Evolutionary conservation across 2,797 vertebrate genomes (phyloP).

Genomic region (Tarsius wallacei): DNA sequence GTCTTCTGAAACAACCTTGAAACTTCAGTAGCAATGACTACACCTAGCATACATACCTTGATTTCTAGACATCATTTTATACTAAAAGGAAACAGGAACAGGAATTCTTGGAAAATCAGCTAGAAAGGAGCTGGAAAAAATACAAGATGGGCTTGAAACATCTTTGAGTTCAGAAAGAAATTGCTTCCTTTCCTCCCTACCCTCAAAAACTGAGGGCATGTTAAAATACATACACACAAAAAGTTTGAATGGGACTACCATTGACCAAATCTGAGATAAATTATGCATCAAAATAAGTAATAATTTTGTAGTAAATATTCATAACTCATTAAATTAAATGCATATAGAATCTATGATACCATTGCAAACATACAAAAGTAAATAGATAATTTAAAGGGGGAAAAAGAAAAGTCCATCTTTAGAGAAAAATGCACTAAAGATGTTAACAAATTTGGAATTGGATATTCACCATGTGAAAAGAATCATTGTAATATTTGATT

Average conservation of each 20-base stretch:
- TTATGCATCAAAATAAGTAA: conserved; percentile 17
- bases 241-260: background rate
- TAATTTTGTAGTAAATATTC: background rate
- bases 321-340: conserved; percentile 10
- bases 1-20: background rate
- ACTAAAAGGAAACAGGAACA: background rate
- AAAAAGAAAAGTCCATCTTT: background rate
- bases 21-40: background rate
- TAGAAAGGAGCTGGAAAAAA: background rate
- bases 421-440: background rate
- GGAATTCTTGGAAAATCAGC: background rate
- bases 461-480: conserved; percentile 7
- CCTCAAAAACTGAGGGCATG: background rate
- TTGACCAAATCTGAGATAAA: background rate
- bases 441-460: conserved; percentile 14
- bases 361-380: conserved; percentile 27
- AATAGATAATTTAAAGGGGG: background rate
- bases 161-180: background rate
- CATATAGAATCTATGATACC: background rate
- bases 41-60: background rate
- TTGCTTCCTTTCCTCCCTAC: too few relatives aligned
- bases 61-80: conserved; percentile 39
- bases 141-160: background rate
- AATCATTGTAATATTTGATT: conserved; percentile 52
- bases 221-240: conserved; percentile 7